phyloP scores from a whole-genome alignment of 2,113 vertebrate species.

The Cyanistes caeruleus region DNA sequence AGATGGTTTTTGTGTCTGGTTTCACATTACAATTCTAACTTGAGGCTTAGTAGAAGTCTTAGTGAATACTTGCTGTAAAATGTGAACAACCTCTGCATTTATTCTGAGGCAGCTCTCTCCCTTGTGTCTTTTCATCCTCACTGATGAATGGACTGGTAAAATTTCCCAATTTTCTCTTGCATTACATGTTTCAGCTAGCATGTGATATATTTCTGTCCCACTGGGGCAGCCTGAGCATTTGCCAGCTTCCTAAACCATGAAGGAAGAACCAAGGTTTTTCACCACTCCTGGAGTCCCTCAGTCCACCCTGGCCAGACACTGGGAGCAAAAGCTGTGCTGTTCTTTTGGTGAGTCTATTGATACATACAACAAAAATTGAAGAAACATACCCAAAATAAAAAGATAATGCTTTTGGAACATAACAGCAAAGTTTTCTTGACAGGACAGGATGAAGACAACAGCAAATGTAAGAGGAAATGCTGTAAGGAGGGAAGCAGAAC shows the following conservation, averaged over 20 bases:
- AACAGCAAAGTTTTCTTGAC: neutral
- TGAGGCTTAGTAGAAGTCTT: neutral
- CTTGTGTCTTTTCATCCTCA: slow-evolving; percentile 1
- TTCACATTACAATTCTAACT: slow-evolving; percentile 7
- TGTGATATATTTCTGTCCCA: slow-evolving; percentile 20
- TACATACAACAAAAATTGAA: neutral
- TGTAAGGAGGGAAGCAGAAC: neutral
- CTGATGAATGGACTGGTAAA: neutral
- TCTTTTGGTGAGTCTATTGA: neutral
- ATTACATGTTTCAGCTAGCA: slow-evolving; percentile 16
- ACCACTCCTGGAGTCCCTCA: neutral
- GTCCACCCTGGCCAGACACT: neutral
- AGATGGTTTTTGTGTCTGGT: neutral
- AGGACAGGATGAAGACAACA: neutral
- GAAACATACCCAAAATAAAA: neutral
- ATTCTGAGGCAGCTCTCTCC: neutral
- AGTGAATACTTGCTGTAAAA: neutral
- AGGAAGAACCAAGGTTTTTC: neutral
- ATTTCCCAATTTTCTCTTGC: slow-evolving; percentile 16
- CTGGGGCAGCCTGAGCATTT: neutral
- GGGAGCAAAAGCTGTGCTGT: neutral
- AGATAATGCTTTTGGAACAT: neutral
- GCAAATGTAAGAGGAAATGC: neutral
- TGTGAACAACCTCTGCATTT: neutral
- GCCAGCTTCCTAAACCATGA: neutral